Evolutionary conservation across 2,113 vertebrate species (phyloP), one percentile per base, ranked within the genome.

Genomic region (Engystomops pustulosus): DNA sequence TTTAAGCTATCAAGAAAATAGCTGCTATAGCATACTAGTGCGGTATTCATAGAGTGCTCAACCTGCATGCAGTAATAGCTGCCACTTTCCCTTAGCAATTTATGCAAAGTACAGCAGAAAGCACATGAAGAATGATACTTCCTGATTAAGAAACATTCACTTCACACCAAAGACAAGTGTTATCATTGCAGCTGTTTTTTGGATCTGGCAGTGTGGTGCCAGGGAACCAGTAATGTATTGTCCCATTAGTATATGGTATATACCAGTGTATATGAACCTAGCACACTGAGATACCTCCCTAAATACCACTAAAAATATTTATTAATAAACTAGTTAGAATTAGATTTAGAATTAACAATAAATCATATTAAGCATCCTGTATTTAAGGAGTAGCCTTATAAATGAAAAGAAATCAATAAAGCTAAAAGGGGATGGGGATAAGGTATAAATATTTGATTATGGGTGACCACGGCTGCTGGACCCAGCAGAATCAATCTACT

Each of bases 101-200:
- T 70, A 70, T 81, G 47, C 30, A 81, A 81, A 81, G 65, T 53
- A 38, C 45, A 81, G 79, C 79, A 81, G 10, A 81, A 81, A 81
- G 30, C 47, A 53, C 60, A 20, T 49, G 4, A 4, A 23, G 17
- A 51, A 55, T 51, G 11, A 70, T 53, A 53, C 2, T 51, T 68
- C 53, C 62, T 23, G 44, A 80, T 80, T 69, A 80, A 80, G 41
- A 69, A 34, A 68, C 38, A 80, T 68, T 68, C 25, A 80, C 78
- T 80, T 49, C n/a, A 30, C 62, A n/a, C 47, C 25, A n/a, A 49
- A 80, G 27, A 27, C 62, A 80, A 68, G 44, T 53, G 30, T 69
- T 80, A 68, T 51, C 51, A 36, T 68, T 80, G 20, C 79, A 51
- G 78, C 60, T 67, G 25, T 47, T 47, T 34, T 49, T 41, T 34